Percentiles rank a stretch among this genome's conserved stretches.
Evolutionary conservation across 2,888 invertebrate genomes (phyloP).

Genomic region (Metacarcinus magister): DNA sequence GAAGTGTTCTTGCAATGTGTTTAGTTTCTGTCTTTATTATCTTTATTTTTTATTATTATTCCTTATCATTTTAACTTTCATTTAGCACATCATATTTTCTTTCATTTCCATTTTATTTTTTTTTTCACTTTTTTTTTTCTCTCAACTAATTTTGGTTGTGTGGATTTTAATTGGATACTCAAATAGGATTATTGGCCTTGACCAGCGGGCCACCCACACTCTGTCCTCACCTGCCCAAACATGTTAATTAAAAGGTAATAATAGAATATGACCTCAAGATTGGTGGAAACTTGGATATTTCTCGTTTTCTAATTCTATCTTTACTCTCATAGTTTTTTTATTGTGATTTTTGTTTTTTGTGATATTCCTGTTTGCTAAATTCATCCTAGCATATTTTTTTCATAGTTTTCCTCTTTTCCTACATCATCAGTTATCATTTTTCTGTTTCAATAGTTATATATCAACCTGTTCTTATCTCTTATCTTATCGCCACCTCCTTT

Average conservation of each 20-base stretch:
- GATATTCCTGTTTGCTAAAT: not conserved
- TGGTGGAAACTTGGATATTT: not conserved
- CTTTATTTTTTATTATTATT: not conserved
- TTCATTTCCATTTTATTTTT: not conserved
- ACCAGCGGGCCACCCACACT: constrained; percentile 26
- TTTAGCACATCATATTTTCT: not conserved
- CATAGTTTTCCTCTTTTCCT: too few species aligned
- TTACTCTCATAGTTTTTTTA: not conserved
- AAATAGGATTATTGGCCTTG: not conserved
- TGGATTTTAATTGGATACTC: not conserved
- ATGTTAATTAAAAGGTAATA: constrained; percentile 1
- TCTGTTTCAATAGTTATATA: too few species aligned
- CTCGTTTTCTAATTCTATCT: not conserved
- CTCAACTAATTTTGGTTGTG: not conserved
- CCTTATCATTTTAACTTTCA: too few species aligned
- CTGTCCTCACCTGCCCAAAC: not conserved
- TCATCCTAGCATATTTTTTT: not conserved
- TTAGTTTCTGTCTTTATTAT: not conserved
- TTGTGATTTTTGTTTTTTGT: not conserved
- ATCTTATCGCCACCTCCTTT: not conserved
- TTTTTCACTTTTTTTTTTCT: not conserved
- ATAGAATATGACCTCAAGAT: not conserved
- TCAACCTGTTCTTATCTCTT: too few species aligned
- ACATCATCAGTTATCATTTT: too few species aligned
- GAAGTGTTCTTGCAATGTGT: not conserved